Percentiles rank a stretch among this genome's conserved stretches.
These are phyloP conservation scores for Pampusana beccarii DNA, from an alignment of 2,113 vertebrate genomes.

Conservation along the genomic window DNA sequence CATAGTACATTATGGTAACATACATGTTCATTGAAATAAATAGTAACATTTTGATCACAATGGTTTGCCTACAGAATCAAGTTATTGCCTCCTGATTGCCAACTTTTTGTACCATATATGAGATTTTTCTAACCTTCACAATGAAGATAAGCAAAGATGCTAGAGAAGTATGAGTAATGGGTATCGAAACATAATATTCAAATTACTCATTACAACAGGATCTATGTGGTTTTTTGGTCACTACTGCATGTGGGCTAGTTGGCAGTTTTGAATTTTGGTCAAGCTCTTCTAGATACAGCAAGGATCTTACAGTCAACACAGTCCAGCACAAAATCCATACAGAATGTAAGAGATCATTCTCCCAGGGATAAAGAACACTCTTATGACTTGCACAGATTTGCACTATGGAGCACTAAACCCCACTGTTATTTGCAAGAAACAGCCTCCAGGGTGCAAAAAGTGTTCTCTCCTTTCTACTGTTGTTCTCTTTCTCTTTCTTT, in stretches of 20 bases:
- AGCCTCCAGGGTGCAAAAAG: not conserved
- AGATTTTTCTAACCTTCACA: not conserved
- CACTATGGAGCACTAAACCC: not conserved
- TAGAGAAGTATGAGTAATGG: not conserved
- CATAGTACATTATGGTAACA: not conserved
- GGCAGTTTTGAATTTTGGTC: not conserved
- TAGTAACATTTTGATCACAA: not conserved
- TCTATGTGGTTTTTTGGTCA: slow-evolving; percentile 16
- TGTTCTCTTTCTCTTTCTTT: not conserved
- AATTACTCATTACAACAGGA: not conserved
- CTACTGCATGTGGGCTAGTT: not conserved
- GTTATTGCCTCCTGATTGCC: not conserved
- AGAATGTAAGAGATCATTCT: not conserved
- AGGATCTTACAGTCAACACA: not conserved
- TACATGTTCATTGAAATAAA: not conserved
- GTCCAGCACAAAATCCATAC: not conserved
- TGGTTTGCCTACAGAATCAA: not conserved
- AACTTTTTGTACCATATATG: not conserved
- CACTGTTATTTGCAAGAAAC: not conserved
- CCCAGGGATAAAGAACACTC: not conserved
- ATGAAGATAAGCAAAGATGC: not conserved
- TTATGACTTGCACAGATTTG: not conserved
- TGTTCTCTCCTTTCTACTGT: not conserved
- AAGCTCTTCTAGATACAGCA: not conserved
- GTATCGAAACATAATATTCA: not conserved